Evolutionary conservation across 1,140 invertebrate species (phyloP).

Genomic region (Zaprionus vittiger): DNA sequence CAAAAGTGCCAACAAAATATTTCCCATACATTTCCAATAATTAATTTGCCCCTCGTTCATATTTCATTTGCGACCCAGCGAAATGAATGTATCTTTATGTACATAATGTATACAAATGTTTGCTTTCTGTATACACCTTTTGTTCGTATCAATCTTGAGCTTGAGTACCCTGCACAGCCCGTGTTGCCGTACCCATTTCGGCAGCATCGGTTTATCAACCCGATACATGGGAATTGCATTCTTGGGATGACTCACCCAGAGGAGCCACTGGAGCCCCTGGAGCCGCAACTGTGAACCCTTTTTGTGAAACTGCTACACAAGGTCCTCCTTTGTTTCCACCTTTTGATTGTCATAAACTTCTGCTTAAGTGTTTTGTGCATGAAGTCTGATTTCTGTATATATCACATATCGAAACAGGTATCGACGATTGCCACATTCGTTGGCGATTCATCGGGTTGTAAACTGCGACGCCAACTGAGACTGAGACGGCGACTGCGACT

Average conservation of each 20-base stretch:
- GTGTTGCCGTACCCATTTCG: conserved; percentile 33
- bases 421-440: conserved; percentile 24
- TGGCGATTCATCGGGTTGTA: conserved; percentile 12
- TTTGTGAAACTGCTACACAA: conserved; percentile 7
- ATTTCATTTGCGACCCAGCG: conserved; percentile 3
- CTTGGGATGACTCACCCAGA: conserved; percentile 33
- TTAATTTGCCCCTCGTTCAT: not conserved
- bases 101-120: conserved; percentile 19
- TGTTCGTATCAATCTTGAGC: conserved; percentile 37
- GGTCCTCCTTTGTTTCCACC: conserved; percentile 30
- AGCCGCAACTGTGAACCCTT: conserved; percentile 27
- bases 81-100: not conserved
- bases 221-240: conserved; percentile 48
- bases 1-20: not conserved
- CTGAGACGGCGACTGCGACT: not conserved
- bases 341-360: conserved; percentile 49
- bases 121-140: conserved; percentile 27
- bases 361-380: conserved; percentile 51
- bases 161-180: not conserved
- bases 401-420: conserved; percentile 41
- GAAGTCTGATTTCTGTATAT: conserved; percentile 29
- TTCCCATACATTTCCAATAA: not conserved
- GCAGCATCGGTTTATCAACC: conserved; percentile 41
- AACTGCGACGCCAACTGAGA: conserved; percentile 12
- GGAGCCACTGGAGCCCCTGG: not conserved